These are phyloP conservation scores for Agelas oroides DNA, from an alignment of 37 sponge, comb jelly and placozoan species.

Conservation along the genomic window DNA sequence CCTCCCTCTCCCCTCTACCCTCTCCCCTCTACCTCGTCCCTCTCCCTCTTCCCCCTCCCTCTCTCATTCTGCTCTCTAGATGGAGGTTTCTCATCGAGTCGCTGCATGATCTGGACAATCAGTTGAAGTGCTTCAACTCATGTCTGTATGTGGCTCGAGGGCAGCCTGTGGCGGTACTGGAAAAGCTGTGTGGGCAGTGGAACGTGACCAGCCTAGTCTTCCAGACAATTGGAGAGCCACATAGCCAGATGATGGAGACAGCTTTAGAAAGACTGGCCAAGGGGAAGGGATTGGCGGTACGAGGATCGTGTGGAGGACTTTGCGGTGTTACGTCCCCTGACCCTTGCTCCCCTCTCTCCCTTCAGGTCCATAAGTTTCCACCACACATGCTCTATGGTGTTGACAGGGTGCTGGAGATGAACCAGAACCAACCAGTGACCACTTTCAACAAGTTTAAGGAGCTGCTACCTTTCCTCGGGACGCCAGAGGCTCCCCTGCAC, in stretches of 20 bases:
- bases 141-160: constrained; percentile 71
- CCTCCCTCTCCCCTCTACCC: no score
- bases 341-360: no score
- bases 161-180: constrained; percentile 38
- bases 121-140: constrained; percentile 10
- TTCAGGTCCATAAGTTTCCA: constrained; percentile 32
- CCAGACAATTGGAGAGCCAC: constrained; percentile 46
- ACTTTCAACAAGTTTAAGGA: constrained; percentile 49
- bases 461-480: constrained; percentile 23
- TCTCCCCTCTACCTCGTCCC: no score
- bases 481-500: constrained; percentile 24
- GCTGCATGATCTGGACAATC: constrained; percentile 55
- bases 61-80: no score
- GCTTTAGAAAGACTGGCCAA: constrained; percentile 23
- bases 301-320: background rate
- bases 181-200: constrained; percentile 54
- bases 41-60: no score
- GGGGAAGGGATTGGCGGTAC: background rate
- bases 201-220: constrained; percentile 55
- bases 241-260: constrained; percentile 25
- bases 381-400: constrained; percentile 64
- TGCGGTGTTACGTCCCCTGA: no score
- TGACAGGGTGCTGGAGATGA: background rate
- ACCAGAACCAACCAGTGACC: constrained; percentile 3
- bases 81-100: constrained; percentile 70